Evolutionary conservation across 2,888 invertebrate genomes (phyloP).

Genomic region (Patella pellucida): DNA sequence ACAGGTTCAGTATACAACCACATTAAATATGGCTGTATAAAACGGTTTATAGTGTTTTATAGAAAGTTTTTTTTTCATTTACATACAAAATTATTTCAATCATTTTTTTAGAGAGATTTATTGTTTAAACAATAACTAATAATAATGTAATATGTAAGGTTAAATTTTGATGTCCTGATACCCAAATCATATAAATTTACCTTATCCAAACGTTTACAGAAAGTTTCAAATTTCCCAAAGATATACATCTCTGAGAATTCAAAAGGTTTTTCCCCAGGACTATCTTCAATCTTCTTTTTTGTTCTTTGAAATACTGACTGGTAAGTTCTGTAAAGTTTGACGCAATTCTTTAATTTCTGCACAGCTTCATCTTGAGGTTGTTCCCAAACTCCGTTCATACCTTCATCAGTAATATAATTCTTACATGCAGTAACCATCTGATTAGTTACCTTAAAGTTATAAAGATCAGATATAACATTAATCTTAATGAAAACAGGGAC

Average conservation of each 20-base stretch:
- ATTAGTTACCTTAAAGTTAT: slow-evolving; percentile 69
- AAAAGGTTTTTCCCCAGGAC: slow-evolving; percentile 63
- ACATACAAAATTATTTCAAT: no score
- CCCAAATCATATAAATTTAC: slow-evolving; percentile 28
- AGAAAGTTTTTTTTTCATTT: no score
- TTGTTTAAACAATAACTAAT: no score
- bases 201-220: slow-evolving; percentile 66
- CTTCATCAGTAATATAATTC: slow-evolving; percentile 62
- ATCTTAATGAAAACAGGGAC: neutral
- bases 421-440: slow-evolving; percentile 70
- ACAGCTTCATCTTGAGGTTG: slow-evolving; percentile 53
- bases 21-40: no score
- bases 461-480: neutral
- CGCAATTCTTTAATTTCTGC: slow-evolving; percentile 73
- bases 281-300: slow-evolving; percentile 60
- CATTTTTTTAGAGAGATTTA: no score
- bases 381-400: slow-evolving; percentile 62
- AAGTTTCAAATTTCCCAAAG: slow-evolving; percentile 70
- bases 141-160: no score
- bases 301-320: slow-evolving; percentile 76
- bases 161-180: no score
- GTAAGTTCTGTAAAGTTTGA: slow-evolving; percentile 75
- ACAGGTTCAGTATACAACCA: no score
- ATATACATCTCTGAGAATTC: slow-evolving; percentile 71
- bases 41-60: no score